phyloP scores from a whole-genome alignment of 2,797 vertebrate genomes.

The Setipinna tenuifilis region DNA sequence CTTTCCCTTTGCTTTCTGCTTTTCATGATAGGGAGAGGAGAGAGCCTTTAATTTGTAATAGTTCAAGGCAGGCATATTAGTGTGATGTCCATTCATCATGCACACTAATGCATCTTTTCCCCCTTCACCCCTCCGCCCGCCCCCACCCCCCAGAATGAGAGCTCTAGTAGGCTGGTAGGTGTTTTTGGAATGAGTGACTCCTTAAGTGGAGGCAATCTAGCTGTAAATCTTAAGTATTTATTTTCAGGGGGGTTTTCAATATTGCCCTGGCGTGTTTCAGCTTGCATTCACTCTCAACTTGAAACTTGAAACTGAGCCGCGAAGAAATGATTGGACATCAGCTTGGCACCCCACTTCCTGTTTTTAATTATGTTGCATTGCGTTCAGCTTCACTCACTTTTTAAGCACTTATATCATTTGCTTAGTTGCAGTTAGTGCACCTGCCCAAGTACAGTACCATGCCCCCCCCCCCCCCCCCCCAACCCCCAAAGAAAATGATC shows the following conservation, averaged over 20 bases:
- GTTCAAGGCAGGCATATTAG: conserved; percentile 43
- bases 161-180: neutral
- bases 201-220: neutral
- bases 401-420: neutral
- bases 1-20: conserved; percentile 27
- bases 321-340: neutral
- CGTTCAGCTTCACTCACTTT: neutral
- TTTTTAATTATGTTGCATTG: neutral
- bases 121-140: neutral
- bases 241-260: neutral
- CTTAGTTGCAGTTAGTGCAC: neutral
- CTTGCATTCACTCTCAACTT: neutral
- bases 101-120: neutral
- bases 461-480: too few species aligned
- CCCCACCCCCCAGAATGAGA: neutral
- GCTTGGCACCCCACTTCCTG: neutral
- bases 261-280: neutral
- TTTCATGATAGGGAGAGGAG: conserved; percentile 48
- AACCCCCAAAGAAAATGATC: neutral
- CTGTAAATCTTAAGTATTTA: neutral
- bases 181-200: neutral
- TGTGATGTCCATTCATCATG: conserved; percentile 50
- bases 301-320: neutral
- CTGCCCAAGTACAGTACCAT: neutral
- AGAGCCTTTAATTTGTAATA: conserved; percentile 59